These are phyloP conservation scores for Poeciliopsis prolifica DNA, from an alignment of 2,113 vertebrate species.

Conservation along the genomic window DNA sequence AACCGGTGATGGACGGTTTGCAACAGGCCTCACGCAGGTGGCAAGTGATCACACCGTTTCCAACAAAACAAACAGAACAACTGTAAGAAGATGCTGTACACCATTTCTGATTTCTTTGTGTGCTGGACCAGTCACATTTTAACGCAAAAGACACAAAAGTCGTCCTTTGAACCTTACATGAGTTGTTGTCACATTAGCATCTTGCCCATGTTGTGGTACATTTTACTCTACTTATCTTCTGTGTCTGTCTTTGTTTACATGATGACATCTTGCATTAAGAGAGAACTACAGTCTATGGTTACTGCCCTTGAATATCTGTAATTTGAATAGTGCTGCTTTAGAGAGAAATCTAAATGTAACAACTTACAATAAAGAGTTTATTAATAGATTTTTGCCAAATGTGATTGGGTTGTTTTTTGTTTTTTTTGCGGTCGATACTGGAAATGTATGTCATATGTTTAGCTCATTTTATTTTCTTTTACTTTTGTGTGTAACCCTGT, in stretches of 20 bases:
- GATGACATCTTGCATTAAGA: slow-evolving; percentile 65
- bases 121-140: slow-evolving; percentile 22
- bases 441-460: neutral
- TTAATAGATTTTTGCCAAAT: slow-evolving; percentile 74
- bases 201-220: slow-evolving; percentile 60
- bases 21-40: slow-evolving; percentile 20
- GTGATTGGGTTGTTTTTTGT: slow-evolving; percentile 52
- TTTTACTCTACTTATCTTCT: slow-evolving; percentile 55
- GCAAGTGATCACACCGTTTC: slow-evolving; percentile 29
- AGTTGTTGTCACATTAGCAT: slow-evolving; percentile 38
- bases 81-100: slow-evolving; percentile 37
- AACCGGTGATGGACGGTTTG: slow-evolving; percentile 34
- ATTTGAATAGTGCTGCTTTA: slow-evolving; percentile 82
- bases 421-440: slow-evolving; percentile 9
- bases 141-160: slow-evolving; percentile 44
- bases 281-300: slow-evolving; percentile 63
- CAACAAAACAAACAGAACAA: slow-evolving; percentile 25
- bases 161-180: slow-evolving; percentile 35
- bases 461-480: too few relatives aligned
- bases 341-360: slow-evolving; percentile 78
- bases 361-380: slow-evolving; percentile 79
- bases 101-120: slow-evolving; percentile 23
- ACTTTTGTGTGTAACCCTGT: too few relatives aligned
- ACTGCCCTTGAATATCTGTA: slow-evolving; percentile 78
- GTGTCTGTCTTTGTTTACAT: slow-evolving; percentile 76